Base-by-base conservation (phyloP, 1,140 invertebrate genomes). In the Drosophila saltans region DNA sequence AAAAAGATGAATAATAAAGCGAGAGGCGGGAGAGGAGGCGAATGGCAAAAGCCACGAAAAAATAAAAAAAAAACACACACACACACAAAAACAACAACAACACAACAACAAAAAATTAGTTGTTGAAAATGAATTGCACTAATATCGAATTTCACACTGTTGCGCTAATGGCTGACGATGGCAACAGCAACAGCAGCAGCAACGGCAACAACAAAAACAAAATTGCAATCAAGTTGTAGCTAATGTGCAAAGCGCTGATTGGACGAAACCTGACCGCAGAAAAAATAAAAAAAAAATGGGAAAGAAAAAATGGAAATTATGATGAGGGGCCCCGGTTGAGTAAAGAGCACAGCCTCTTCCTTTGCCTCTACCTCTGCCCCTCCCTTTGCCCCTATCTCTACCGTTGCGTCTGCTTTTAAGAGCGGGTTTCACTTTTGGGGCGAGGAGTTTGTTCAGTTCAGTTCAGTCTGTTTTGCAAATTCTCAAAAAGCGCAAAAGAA, bases 71-170 rank as follows among this genome's bases (percentile, higher is more conserved):
- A 9, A 68, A 65, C 70, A 89, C 83, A 2, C 80, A 83, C 73
- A 88, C 83, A 74, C 68, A 57, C 52, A 78, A 80, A 59, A 40
- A 39, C 30, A 68, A 63, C 66, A 70, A 62, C 73, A 89, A 84
- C 33, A 84, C n/a, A n/a, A 84, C 73, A 89, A 89, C 74, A 73
- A 59, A 83, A 64, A 40, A 39, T 39, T 24, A 9, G 84, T 89
- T 84, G 84, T 89, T 89, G 74, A 89, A 89, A 89, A 89, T 89
- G 84, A 89, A 89, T 89, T 89, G 84, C 84, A 89, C 84, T 89
- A 89, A 89, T 88, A 88, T 88, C 84, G 80, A 88, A 88, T 89
- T 88, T 88, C 84, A 89, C 84, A 88, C 84, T 84, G 80, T 59
- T 75, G 74, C 84, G 84, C 84, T 88, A 88, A 88, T 88, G 84